These are phyloP conservation scores for Nomada fabriciana DNA, from an alignment of 2,888 invertebrate genomes.

Conservation along the genomic window DNA sequence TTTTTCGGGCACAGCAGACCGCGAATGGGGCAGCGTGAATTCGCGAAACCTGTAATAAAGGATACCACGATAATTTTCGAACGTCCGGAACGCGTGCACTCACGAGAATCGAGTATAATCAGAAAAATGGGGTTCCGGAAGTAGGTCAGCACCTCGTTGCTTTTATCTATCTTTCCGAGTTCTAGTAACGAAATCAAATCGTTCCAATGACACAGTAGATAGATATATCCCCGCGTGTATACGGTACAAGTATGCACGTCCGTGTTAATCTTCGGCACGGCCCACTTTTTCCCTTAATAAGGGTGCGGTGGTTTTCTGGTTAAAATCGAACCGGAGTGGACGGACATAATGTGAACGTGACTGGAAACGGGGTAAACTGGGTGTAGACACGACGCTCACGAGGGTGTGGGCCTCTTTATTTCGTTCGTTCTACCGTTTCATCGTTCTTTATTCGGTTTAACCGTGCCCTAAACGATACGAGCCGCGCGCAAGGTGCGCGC, in stretches of 20 bases:
- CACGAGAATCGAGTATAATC: background rate
- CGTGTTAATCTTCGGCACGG: conserved; percentile 41
- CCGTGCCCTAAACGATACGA: conserved; percentile 7
- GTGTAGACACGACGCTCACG: conserved; percentile 59
- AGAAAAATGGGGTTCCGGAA: conserved; percentile 6
- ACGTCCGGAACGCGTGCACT: conserved; percentile 21
- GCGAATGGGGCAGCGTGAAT: conserved; percentile 18
- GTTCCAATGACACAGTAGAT: background rate
- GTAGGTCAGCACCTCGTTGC: conserved; percentile 38
- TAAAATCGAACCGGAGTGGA: conserved; percentile 48
- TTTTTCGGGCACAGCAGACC: background rate
- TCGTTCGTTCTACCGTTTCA: conserved; percentile 38
- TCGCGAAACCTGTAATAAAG: conserved; percentile 18
- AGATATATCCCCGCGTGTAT: background rate
- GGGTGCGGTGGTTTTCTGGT: conserved; percentile 73
- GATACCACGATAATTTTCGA: conserved; percentile 26
- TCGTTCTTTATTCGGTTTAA: conserved; percentile 23
- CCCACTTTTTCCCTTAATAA: conserved; percentile 60
- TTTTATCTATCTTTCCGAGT: conserved; percentile 8
- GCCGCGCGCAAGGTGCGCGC: background rate
- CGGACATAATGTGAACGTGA: conserved; percentile 37
- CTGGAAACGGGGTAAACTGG: conserved; percentile 64
- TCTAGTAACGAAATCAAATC: conserved; percentile 35
- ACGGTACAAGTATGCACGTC: conserved; percentile 8
- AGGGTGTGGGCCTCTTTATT: conserved; percentile 51